Percentiles rank a stretch among this genome's conserved stretches.
Conservation (phyloP, 2,113 vertebrate genomes). For the Ammodramus savannarum region DNA sequence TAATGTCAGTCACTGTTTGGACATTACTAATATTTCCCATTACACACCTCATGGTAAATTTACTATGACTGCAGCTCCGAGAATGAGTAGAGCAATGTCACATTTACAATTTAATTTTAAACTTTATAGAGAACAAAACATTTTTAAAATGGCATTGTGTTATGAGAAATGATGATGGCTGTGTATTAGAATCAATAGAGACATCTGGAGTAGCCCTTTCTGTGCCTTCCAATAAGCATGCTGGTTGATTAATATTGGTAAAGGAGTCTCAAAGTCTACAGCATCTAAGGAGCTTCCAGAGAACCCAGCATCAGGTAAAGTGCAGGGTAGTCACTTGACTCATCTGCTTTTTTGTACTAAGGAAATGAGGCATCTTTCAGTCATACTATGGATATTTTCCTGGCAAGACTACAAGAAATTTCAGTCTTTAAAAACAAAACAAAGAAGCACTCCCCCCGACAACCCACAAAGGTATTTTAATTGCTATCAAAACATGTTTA, state of each 20-base stretch:
- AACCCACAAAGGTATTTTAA: neutral
- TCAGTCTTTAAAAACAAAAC: neutral
- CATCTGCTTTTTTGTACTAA: neutral
- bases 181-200: constrained; percentile 10
- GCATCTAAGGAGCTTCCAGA: constrained; percentile 3
- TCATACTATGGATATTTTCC: neutral
- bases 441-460: accelerated
- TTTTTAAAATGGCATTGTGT: constrained; percentile 33
- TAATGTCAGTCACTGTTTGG: neutral
- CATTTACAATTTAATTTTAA: constrained; percentile 50
- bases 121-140: neutral
- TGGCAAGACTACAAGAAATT: neutral
- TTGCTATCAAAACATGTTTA: neutral
- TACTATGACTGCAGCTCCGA: constrained; percentile 16
- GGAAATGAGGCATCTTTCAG: neutral
- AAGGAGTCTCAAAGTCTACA: constrained; percentile 50
- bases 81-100: constrained; percentile 24
- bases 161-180: constrained; percentile 17
- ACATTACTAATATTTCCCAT: neutral
- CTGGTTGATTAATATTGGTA: neutral
- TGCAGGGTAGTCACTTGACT: neutral
- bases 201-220: constrained; percentile 11
- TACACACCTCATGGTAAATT: constrained; percentile 15
- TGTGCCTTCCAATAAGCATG: constrained; percentile 25
- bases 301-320: neutral